These are phyloP conservation scores for Camponotus floridanus DNA, from an alignment of 1,140 invertebrate species.

Conservation along the genomic window DNA sequence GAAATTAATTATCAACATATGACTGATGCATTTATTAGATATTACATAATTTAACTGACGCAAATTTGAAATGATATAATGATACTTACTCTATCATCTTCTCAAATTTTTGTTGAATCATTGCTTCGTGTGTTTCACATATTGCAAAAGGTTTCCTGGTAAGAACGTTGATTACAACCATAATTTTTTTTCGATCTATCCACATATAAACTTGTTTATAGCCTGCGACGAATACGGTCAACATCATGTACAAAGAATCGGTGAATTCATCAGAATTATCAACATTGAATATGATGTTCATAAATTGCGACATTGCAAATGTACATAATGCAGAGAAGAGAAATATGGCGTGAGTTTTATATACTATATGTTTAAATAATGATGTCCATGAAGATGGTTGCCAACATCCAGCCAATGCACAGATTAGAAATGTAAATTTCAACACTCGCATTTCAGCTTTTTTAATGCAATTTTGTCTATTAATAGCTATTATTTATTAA, in stretches of 20 bases:
- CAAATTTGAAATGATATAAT: neutral
- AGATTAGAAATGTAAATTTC: constrained; percentile 38
- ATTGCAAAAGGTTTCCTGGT: constrained; percentile 49
- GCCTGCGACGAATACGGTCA: constrained; percentile 23
- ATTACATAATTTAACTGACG: too few relatives aligned
- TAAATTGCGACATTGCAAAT: constrained; percentile 58
- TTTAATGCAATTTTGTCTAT: neutral
- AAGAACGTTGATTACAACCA: constrained; percentile 44
- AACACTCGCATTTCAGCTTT: constrained; percentile 14
- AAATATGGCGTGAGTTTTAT: constrained; percentile 29
- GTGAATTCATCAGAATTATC: constrained; percentile 60
- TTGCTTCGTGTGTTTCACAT: constrained; percentile 48
- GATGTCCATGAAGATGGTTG: constrained; percentile 47
- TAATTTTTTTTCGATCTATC: constrained; percentile 50
- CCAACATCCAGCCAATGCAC: constrained; percentile 45
- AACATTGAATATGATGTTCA: constrained; percentile 47
- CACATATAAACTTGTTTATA: constrained; percentile 66
- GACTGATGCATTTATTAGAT: neutral
- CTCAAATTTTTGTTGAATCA: constrained; percentile 61
- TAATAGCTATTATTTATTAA: constrained; percentile 18
- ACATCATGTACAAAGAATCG: constrained; percentile 57
- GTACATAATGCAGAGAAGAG: neutral
- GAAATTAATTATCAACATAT: neutral
- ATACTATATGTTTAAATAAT: constrained; percentile 31
- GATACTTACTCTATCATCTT: constrained; percentile 57